A percentile compares a stretch with the other conserved stretches of the same genome.
Conservation (phyloP, 2,888 invertebrate species). For the Cephus nigrinus region DNA sequence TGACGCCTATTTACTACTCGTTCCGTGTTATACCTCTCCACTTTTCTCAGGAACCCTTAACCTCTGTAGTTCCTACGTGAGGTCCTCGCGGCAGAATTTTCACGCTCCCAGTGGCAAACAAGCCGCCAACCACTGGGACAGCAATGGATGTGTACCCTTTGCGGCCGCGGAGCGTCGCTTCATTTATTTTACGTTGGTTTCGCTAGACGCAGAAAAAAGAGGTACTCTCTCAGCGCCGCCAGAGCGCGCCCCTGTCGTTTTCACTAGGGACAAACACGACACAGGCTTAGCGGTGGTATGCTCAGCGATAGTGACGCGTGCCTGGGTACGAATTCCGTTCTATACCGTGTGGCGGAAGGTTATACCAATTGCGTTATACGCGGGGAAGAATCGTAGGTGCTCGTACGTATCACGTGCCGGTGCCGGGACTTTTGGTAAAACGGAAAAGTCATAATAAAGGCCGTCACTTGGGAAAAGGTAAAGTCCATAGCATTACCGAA, state of each 20-base stretch:
- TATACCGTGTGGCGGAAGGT: neutral
- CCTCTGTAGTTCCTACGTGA: neutral
- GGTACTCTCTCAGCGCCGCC: neutral
- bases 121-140: neutral
- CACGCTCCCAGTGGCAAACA: neutral
- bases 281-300: neutral
- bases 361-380: neutral
- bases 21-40: neutral
- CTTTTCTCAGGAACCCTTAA: neutral
- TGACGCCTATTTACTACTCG: constrained; percentile 2
- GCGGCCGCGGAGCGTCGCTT: neutral
- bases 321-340: neutral
- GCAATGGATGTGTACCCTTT: neutral
- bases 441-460: neutral
- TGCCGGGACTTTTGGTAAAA: neutral
- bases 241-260: neutral
- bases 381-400: neutral
- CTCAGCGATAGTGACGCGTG: neutral
- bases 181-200: neutral
- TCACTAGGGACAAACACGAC: neutral
- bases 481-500: neutral
- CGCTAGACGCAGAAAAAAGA: neutral
- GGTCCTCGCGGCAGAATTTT: neutral
- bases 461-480: neutral
- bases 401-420: neutral